Percentiles rank a stretch among this genome's conserved stretches.
These are phyloP conservation scores for Panagrolaimus sp. DNA, from an alignment of 1,140 invertebrate genomes.

Conservation along the genomic window DNA sequence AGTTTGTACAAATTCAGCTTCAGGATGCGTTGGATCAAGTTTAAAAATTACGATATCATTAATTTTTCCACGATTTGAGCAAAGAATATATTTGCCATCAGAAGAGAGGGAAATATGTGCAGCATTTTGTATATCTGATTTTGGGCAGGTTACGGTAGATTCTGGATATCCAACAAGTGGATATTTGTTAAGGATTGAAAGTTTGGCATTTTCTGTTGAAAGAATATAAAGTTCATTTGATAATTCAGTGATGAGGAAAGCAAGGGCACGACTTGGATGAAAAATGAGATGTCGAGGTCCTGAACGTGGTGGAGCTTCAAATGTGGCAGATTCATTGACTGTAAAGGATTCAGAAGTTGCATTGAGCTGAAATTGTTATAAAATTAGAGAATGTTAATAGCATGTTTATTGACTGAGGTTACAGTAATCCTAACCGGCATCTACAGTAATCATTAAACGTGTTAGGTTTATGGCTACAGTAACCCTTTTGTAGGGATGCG, in stretches of 20 bases:
- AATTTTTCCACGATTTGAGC: slow-evolving; percentile 22
- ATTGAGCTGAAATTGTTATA: too few relatives aligned
- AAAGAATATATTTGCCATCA: slow-evolving; percentile 19
- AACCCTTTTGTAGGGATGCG: too few relatives aligned
- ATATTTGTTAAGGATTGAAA: slow-evolving; percentile 3
- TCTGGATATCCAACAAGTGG: slow-evolving; percentile 12
- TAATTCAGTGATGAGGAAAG: slow-evolving; percentile 21
- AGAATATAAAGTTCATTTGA: slow-evolving; percentile 18
- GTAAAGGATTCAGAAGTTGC: too few relatives aligned
- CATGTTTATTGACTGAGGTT: too few relatives aligned
- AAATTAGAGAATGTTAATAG: too few relatives aligned
- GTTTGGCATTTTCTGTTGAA: slow-evolving; percentile 16
- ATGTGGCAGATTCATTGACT: too few relatives aligned
- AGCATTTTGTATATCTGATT: slow-evolving; percentile 19
- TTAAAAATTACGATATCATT: slow-evolving; percentile 5
- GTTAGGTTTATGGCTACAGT: too few relatives aligned
- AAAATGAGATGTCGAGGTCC: slow-evolving; percentile 24
- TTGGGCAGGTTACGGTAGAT: neutral
- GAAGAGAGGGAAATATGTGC: slow-evolving; percentile 20
- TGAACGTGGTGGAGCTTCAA: neutral
- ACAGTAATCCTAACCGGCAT: too few relatives aligned
- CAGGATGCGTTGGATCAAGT: neutral
- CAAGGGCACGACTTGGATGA: slow-evolving; percentile 18
- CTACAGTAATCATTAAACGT: too few relatives aligned
- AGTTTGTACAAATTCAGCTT: neutral